Conservation (phyloP, 2,888 invertebrate species). For the Sericinus montela region DNA sequence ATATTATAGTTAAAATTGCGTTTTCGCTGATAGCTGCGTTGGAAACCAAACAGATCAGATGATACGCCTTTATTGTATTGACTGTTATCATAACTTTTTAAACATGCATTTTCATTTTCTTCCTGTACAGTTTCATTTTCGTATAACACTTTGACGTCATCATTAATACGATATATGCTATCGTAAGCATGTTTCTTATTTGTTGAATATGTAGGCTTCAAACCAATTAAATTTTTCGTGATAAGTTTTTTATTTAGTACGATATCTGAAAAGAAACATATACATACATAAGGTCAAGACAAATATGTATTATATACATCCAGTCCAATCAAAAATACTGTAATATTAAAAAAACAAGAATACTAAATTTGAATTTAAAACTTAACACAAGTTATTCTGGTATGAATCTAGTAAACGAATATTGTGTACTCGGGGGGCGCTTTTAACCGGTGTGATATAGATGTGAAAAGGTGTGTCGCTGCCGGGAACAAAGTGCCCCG, state of each 20-base stretch:
- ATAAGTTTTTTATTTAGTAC: not conserved
- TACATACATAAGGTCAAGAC: too few species aligned
- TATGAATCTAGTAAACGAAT: too few species aligned
- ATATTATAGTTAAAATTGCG: slow-evolving; percentile 13
- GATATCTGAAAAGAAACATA: slow-evolving; percentile 1
- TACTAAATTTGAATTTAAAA: too few species aligned
- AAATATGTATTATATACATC: too few species aligned
- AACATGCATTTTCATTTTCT: not conserved
- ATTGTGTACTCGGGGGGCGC: too few species aligned
- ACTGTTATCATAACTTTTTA: not conserved
- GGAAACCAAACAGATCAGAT: slow-evolving; percentile 14
- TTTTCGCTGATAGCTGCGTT: slow-evolving; percentile 7
- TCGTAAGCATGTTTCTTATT: not conserved
- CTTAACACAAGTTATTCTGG: too few species aligned
- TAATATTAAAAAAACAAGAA: too few species aligned
- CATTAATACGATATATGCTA: not conserved
- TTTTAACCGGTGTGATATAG: too few species aligned
- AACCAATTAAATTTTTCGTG: slow-evolving; percentile 3
- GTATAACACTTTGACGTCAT: slow-evolving; percentile 13
- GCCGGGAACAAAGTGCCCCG: too few species aligned
- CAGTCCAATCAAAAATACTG: too few species aligned
- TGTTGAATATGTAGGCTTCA: slow-evolving; percentile 6
- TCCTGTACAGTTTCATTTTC: slow-evolving; percentile 2
- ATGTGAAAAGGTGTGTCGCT: too few species aligned
- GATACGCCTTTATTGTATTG: slow-evolving; percentile 1